Base-by-base conservation (phyloP, 2,113 vertebrate species). In the Hipposideros armiger region DNA sequence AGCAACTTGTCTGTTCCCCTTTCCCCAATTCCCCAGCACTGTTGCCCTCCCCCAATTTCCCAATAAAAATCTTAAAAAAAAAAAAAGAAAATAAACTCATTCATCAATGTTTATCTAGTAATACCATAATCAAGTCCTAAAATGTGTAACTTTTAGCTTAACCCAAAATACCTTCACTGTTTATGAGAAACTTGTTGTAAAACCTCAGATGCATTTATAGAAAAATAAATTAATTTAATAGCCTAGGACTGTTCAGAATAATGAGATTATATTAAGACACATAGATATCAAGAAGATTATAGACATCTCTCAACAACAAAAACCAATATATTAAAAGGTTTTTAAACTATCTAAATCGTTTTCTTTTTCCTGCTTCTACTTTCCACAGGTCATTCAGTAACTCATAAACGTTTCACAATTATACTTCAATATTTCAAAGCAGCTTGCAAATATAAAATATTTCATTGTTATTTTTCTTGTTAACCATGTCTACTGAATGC, bases 401-500 rank as follows among this genome's bases (percentile, higher is more conserved):
- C 13, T 94, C 77, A 70, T 92, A 90, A 95, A 97, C 87, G 40
- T 87, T 93, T 91, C 97, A 81, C 36, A 85, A 36, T 20, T 84
- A 58, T 20, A 14, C 11, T 60, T 87, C 58, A 91, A 86, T 28
- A 70, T 60, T 81, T 96, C 91, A 97, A 95, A 82, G 24, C 24
- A 62, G 84, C 7, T 52, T 87, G 77, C 62, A 93, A 95, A 91
- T 96, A 87, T 52, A 94, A 87, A 91, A 84, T 90, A 95, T 56
- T 95, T 91, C 56, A 87, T 94, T 95, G 87, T 64, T 86, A 97
- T 47, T 96, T 93, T 98, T 95, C 32, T 90, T 95, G 69, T 74
- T 97, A 97, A 86, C 92, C 88, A 97, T 82, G 87, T 95, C 66
- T 89, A 91, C 84, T 96, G 90, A 96, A 94, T 92, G 90, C 97